A percentile compares a stretch with the other conserved stretches of the same genome.
These are phyloP conservation scores for Andrena fulva DNA, from an alignment of 2,888 invertebrate species.

Conservation along the genomic window DNA sequence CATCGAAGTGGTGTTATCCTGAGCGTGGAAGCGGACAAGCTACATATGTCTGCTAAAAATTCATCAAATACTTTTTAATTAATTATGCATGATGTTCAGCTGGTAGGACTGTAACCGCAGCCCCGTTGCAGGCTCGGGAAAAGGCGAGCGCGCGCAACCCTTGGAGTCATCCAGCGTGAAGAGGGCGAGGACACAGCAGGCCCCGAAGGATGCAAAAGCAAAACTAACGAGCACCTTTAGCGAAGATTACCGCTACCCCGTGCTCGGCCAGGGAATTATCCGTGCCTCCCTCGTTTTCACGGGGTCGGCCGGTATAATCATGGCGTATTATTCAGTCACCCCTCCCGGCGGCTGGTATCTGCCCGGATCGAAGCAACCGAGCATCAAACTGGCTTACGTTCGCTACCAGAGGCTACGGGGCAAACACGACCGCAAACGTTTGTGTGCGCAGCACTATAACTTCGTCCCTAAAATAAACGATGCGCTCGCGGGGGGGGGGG, in stretches of 20 bases:
- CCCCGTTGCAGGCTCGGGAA: background rate
- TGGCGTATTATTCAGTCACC: conserved; percentile 74
- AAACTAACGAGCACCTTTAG: conserved; percentile 63
- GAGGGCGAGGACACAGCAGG: background rate
- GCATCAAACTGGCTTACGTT: conserved; percentile 83
- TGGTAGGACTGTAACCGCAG: no score
- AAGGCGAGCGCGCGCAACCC: background rate
- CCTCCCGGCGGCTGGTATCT: conserved; percentile 74
- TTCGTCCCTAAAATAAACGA: conserved; percentile 69
- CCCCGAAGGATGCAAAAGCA: conserved; percentile 33
- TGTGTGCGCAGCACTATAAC: conserved; percentile 67
- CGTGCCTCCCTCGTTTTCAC: conserved; percentile 56
- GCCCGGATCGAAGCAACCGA: conserved; percentile 79
- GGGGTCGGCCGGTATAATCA: conserved; percentile 73
- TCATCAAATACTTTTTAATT: no score
- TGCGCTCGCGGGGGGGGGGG: background rate
- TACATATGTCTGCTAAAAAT: no score
- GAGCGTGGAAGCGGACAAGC: no score
- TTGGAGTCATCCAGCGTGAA: background rate
- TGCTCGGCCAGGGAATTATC: conserved; percentile 51
- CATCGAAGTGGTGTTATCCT: no score
- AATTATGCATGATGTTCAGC: no score
- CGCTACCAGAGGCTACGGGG: conserved; percentile 70
- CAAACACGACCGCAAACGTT: conserved; percentile 78
- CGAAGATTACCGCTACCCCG: conserved; percentile 53